Evolutionary conservation across 1,140 invertebrate species (phyloP), one percentile per base, ranked within the genome.

Genomic region (Gryon sp.): DNA sequence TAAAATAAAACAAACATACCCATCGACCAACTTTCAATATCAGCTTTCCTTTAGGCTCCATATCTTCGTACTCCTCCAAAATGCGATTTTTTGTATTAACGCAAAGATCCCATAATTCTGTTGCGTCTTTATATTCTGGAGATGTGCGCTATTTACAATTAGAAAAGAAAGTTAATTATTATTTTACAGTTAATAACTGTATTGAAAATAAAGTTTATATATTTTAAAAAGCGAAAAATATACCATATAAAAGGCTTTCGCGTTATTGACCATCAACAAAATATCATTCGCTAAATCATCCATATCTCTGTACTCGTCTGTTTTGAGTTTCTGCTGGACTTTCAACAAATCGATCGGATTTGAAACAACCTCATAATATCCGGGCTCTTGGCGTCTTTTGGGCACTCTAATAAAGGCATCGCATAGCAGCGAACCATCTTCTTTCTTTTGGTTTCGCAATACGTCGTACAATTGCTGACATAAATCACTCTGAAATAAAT

Each of bases 241-340:
- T 88, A 93, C 93, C 90, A 93, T 98, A 85, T 99, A 99, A 89
- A 98, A 97, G 2, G 94, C 93, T 86, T 97, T 97, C 0, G 96
- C 95, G 91, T 98, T 98, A 63, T 93, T 95, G 34, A 97, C 93
- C 78, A 98, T 90, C 24, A 97, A 87, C 83, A 97, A 95, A 82
- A 98, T 92, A 88, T 98, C 97, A 26, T 91, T 89, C 65, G 95
- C 92, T 66, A 98, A 90, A 81, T 98, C 95, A 28, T 97, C 95
- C 74, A 98, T 91, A 84, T 97, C 95, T 75, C 95, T 93, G 88
- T 98, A 98, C 69, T 96, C 96, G 79, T 99, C 97, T 8, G 95
- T 98, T 91, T 97, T 98, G 9, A 99, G 86, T 89, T 98, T 99
- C 82, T 99, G 97, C 87, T 98, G 97, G 15, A 98, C 96, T 89